A percentile compares a stretch with the other conserved stretches of the same genome.
These are phyloP conservation scores for Holacanthella duospinosa DNA, from an alignment of 2,888 invertebrate species.

Conservation along the genomic window DNA sequence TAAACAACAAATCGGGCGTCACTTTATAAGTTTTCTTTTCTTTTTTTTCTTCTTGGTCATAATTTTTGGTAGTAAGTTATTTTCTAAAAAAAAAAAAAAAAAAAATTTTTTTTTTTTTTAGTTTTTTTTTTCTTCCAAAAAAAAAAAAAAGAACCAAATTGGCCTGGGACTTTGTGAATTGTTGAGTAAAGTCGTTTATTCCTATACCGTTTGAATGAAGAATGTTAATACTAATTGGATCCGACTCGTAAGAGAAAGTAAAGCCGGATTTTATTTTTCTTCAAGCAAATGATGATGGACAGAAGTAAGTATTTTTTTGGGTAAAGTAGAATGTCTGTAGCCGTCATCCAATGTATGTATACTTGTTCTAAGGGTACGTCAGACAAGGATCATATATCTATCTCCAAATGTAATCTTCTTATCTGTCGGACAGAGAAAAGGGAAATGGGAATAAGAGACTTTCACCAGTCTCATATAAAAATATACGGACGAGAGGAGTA, in stretches of 20 bases:
- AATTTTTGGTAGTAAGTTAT: too few species aligned
- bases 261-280: not conserved
- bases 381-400: not conserved
- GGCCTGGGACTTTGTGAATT: too few species aligned
- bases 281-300: conserved; percentile 17
- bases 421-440: conserved; percentile 3
- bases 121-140: too few species aligned
- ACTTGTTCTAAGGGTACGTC: not conserved
- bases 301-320: conserved; percentile 13
- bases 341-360: not conserved
- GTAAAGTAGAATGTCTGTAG: conserved; percentile 2
- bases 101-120: too few species aligned
- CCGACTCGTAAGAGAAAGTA: conserved; percentile 8
- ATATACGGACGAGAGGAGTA: conserved; percentile 11
- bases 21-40: too few species aligned
- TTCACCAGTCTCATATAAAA: not conserved
- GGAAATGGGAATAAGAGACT: not conserved
- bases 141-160: too few species aligned
- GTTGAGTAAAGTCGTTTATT: too few species aligned
- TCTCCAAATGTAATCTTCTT: conserved; percentile 4
- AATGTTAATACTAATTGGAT: conserved; percentile 16
- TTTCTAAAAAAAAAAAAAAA: too few species aligned
- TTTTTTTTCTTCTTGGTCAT: too few species aligned
- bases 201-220: not conserved
- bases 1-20: too few species aligned